Percentiles rank a stretch among this genome's conserved stretches.
These are phyloP conservation scores for Fragum sueziense DNA, from an alignment of 2,888 invertebrate species.

Conservation along the genomic window DNA sequence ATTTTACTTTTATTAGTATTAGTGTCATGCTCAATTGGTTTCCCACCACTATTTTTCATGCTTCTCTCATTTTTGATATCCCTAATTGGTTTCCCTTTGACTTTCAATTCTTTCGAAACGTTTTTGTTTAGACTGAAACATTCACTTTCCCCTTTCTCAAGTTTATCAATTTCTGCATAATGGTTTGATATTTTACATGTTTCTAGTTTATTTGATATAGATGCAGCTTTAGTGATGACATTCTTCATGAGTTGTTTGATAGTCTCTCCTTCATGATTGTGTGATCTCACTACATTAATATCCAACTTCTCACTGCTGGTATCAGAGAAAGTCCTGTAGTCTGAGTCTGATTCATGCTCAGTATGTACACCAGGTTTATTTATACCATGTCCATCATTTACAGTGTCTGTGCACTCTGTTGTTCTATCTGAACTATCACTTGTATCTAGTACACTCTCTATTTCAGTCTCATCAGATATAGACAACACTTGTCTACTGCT, in stretches of 20 bases:
- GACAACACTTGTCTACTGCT: background rate
- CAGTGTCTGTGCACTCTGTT: background rate
- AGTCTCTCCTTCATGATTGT: conserved; percentile 11
- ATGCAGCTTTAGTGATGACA: conserved; percentile 48
- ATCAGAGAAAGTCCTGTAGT: conserved; percentile 57
- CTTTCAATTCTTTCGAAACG: background rate
- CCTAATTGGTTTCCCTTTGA: background rate
- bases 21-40: background rate
- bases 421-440: conserved; percentile 4
- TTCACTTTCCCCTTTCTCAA: background rate
- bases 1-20: background rate
- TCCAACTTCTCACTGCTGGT: conserved; percentile 53
- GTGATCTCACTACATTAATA: background rate
- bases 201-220: conserved; percentile 33
- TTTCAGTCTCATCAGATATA: background rate
- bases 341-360: conserved; percentile 51
- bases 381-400: background rate
- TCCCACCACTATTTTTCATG: too few relatives aligned
- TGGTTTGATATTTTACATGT: background rate
- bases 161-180: background rate
- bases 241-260: conserved; percentile 33
- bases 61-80: background rate
- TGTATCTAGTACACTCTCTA: conserved; percentile 1
- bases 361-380: background rate
- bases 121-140: background rate